Conservation (phyloP, 2,113 vertebrate species). For the Herpetotheres cachinnans region DNA sequence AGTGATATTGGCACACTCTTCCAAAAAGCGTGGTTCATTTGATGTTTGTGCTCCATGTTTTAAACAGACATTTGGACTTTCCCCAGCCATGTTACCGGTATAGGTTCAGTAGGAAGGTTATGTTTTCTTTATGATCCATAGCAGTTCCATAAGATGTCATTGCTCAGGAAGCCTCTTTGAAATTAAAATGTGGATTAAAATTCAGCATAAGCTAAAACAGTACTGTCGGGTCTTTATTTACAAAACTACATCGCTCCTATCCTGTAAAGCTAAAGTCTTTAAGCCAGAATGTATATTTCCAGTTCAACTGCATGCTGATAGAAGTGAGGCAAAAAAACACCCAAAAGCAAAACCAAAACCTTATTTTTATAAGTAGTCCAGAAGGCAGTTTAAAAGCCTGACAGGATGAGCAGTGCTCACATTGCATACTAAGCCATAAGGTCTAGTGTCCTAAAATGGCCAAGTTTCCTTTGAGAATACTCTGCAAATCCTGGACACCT, state of each 20-base stretch:
- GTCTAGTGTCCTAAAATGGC: background rate
- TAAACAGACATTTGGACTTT: background rate
- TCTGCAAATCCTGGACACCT: background rate
- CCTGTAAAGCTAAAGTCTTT: background rate
- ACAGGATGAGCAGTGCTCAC: background rate
- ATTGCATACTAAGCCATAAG: background rate
- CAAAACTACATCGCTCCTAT: background rate
- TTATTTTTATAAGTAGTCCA: background rate
- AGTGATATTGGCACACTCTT: background rate
- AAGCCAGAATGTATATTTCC: background rate
- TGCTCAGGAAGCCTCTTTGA: background rate
- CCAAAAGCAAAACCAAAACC: background rate
- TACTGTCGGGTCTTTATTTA: background rate
- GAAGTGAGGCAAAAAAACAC: fast-evolving
- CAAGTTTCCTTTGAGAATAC: background rate
- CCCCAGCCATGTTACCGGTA: background rate
- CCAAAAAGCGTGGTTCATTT: background rate
- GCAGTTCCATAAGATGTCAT: background rate
- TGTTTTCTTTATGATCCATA: background rate
- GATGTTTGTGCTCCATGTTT: background rate
- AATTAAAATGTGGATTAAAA: background rate
- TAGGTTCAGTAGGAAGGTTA: background rate
- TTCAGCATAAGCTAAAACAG: background rate
- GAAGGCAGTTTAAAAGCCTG: background rate
- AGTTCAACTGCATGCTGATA: background rate